phyloP scores from a whole-genome alignment of 2,797 vertebrate genomes.

The Gymnoscopelus microlampas region DNA sequence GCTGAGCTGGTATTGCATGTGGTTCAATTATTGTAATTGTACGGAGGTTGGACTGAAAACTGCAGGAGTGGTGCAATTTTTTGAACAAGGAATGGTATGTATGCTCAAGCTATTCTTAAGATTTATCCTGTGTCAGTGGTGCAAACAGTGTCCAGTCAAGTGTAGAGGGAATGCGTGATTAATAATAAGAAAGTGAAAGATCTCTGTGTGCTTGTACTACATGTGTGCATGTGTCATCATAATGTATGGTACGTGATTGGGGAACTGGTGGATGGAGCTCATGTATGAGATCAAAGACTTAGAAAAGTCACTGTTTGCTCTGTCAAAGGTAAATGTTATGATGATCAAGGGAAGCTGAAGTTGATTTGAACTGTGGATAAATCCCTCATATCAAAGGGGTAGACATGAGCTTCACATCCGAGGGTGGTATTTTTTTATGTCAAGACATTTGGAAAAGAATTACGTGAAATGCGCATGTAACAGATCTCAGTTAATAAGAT shows the following conservation, averaged over 20 bases:
- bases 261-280: neutral
- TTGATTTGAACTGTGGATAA: slow-evolving; percentile 17
- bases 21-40: slow-evolving; percentile 64
- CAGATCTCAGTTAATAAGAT: neutral
- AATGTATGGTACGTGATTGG: neutral
- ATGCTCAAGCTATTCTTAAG: neutral
- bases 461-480: neutral
- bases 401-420: slow-evolving; percentile 3
- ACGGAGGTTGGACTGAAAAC: slow-evolving; percentile 64
- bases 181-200: too few species aligned
- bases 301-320: neutral
- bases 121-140: too few species aligned
- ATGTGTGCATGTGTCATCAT: neutral
- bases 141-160: too few species aligned
- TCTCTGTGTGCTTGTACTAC: neutral
- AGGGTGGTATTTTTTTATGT: slow-evolving; percentile 1
- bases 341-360: slow-evolving; percentile 4
- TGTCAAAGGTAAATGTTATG: slow-evolving; percentile 4
- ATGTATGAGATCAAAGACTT: slow-evolving; percentile 19
- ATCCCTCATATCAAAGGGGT: slow-evolving; percentile 5
- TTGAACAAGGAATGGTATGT: neutral
- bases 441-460: neutral
- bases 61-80: slow-evolving; percentile 17
- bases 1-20: slow-evolving; percentile 48
- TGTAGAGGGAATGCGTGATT: too few species aligned